A percentile compares a stretch with the other conserved stretches of the same genome.
Evolutionary conservation across 2,888 invertebrate genomes (phyloP).

Genomic region (Hetaerina titia): DNA sequence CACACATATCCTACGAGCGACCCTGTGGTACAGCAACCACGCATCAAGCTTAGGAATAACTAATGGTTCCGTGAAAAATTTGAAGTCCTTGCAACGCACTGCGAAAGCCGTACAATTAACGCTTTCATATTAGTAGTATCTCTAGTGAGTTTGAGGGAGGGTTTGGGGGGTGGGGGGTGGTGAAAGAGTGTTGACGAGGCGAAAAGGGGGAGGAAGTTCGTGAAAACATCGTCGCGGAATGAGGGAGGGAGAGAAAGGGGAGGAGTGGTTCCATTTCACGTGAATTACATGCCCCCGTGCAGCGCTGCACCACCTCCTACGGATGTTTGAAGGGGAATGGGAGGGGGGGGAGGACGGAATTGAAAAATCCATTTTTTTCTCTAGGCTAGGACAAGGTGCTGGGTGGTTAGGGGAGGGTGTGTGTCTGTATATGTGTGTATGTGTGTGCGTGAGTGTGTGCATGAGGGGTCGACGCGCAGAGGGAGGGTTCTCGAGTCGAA

Average conservation of each 20-base stretch:
- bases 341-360: neutral
- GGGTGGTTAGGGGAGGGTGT: neutral
- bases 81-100: neutral
- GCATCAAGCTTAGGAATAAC: neutral
- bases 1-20: neutral
- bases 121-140: constrained; percentile 6
- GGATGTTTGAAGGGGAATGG: neutral
- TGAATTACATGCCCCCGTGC: neutral
- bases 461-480: too few species aligned
- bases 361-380: neutral
- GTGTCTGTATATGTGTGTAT: too few species aligned
- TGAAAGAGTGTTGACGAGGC: neutral
- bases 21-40: neutral
- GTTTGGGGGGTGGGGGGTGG: neutral
- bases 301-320: neutral
- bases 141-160: neutral
- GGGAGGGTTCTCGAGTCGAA: too few species aligned
- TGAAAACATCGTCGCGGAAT: neutral
- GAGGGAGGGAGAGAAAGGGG: neutral
- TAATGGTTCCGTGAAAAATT: neutral
- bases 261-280: constrained; percentile 11
- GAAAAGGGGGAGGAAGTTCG: neutral
- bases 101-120: constrained; percentile 5
- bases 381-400: neutral
- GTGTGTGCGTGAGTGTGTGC: too few species aligned